Base-by-base conservation (phyloP, 2,113 vertebrate species). In the Gnathonemus echidnorhynchus region DNA sequence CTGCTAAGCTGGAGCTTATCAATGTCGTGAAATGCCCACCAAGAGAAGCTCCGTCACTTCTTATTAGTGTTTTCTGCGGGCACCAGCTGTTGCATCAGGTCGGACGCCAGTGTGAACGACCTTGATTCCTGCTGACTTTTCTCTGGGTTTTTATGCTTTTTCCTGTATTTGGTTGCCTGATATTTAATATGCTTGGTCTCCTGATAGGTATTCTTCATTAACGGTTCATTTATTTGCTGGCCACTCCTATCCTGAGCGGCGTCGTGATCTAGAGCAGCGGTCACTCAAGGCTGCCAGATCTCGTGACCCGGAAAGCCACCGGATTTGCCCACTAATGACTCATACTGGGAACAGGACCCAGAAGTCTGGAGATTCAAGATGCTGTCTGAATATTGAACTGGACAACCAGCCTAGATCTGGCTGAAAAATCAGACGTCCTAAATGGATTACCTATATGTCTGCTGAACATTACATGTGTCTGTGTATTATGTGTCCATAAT, bases 81-180 rank as follows among this genome's bases (percentile, higher is more conserved):
- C 96, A 97, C 97, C 97, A 98, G 96, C 96, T 97, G 96, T 98
- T 98, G 96, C 95, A 96, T 97, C 97, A 96, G 94, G 93, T 93
- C 93, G 91, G 93, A 92, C 93, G 95, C 93, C 94, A 95, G 93
- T 95, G 95, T 96, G 92, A 92, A 93, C 98, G 97, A 99, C 97
- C 97, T 98, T 98, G 97, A 97, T 96, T 97, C 97, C 95, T 95
- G 95, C 95, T 94, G 58, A 56, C 31, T 27, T 35, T 87, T 53
- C 50, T 35, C 50, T 35, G 10, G 42, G 24, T 52, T 87, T 87
- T 8, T 53, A 19, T 8, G n/a, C 27, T 53, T 87, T 87, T 17
- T 7, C 39, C 27, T 35, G 27, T 87, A 50, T 53, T 56, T 21
- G 13, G 8, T 31, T 19, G 50, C 21, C 86, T 87, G 86, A 52